Evolutionary conservation across 2,888 invertebrate species (phyloP), one percentile per base, ranked within the genome.

Genomic region (Apantesis nais): DNA sequence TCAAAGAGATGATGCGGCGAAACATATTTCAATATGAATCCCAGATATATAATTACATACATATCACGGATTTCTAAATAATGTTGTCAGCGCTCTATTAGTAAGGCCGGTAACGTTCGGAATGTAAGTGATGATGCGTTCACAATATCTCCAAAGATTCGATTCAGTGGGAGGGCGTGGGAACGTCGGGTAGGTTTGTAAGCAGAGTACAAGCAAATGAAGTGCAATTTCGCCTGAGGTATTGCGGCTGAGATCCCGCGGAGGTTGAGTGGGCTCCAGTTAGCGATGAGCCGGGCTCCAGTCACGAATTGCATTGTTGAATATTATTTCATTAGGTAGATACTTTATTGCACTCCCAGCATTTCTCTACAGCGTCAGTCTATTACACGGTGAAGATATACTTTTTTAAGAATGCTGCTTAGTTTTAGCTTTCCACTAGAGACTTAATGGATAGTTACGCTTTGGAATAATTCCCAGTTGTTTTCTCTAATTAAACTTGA

Each of bases 281-380:
- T 70, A 68, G 77, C 75, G 78, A 79, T 81, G 78, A 76, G 77
- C 80, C 77, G 77, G 68, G 74, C 75, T 78, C 78, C 81, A 82
- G 88, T 91, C 92, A 91, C 91, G 88, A 88, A 87, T 84, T 84
- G 87, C 89, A 90, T 91, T 91, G 91, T 92, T 89, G 88, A 85
- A 86, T 82, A 86, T 90, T 90, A 92, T 91, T 90, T 89, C 86
- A 91, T 91, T 90, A 91, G 83, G 78, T 90, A 91, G 84, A 78
- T 81, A 74, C 83, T 78, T 71, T 69, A 82, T 74, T 76, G 74
- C 84, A 79, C 82, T 81, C 78, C 71, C 68, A 76, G 74, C 78
- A 75, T 80, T 68, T 74, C 73, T 66, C 69, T 61, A 66, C 67
- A 78, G 70, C 68, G 70, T 67, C 74, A 63, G 67, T 67, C 29